phyloP scores from a whole-genome alignment of 2,113 vertebrate genomes.

The Numida meleagris region DNA sequence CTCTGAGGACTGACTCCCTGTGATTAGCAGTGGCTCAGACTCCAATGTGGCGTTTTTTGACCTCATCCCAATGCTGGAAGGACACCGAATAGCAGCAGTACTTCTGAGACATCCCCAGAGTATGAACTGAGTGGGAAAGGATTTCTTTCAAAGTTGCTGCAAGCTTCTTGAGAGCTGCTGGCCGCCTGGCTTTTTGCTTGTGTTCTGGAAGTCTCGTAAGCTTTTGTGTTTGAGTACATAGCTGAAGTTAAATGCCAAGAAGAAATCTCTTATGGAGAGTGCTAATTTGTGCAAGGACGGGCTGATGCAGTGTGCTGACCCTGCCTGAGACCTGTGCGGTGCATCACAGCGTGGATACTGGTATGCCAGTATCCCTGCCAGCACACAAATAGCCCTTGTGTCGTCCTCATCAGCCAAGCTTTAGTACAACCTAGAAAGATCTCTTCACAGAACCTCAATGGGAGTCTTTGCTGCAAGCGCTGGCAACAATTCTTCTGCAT shows the following conservation, averaged over 20 bases:
- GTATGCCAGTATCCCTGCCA: background rate
- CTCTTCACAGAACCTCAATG: background rate
- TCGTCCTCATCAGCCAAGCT: background rate
- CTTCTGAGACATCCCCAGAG: constrained; percentile 8
- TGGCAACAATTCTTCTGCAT: constrained; percentile 9
- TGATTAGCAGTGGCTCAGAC: background rate
- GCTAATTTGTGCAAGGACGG: background rate
- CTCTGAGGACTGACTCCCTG: background rate
- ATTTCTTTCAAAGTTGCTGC: background rate
- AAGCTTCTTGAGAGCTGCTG: background rate
- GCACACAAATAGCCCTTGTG: background rate
- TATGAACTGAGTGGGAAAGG: background rate
- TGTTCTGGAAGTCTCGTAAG: background rate
- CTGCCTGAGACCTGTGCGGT: background rate
- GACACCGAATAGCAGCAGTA: constrained; percentile 9
- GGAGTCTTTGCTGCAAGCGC: background rate
- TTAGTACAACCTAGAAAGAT: background rate
- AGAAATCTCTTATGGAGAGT: background rate
- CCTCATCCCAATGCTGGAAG: background rate
- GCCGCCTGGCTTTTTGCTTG: constrained; percentile 21
- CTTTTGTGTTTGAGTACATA: background rate
- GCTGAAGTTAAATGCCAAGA: background rate
- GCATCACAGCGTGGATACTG: background rate
- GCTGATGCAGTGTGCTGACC: background rate
- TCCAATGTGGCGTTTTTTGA: background rate